phyloP scores from a whole-genome alignment of 2,113 vertebrate genomes.

The cattle (Bos taurus) region DNA sequence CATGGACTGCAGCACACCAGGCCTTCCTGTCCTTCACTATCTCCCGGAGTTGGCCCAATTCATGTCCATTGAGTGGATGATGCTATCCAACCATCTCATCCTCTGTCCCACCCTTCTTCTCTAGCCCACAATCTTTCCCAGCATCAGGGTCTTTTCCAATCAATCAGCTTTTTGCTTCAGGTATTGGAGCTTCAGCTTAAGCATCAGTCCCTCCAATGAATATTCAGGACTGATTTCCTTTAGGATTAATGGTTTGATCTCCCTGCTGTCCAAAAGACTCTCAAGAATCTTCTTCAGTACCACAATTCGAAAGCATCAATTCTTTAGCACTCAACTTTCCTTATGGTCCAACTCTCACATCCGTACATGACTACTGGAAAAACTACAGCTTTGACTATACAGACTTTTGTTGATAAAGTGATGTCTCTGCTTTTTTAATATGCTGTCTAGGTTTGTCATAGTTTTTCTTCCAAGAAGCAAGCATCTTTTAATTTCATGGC shows the following conservation, averaged over 20 bases:
- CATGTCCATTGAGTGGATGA: not conserved
- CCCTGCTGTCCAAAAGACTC: not conserved
- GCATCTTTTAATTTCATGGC: not conserved
- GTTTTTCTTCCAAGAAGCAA: not conserved
- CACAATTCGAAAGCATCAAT: not conserved
- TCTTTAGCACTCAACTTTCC: not conserved
- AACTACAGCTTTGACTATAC: not conserved
- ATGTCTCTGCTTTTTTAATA: not conserved
- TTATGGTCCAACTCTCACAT: not conserved
- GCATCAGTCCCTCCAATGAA: not conserved
- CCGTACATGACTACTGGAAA: not conserved
- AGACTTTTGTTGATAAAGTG: not conserved
- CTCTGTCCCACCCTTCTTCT: not conserved
- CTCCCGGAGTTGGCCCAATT: not conserved
- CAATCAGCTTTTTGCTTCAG: not conserved
- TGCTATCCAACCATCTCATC: not conserved
- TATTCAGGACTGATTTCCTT: not conserved
- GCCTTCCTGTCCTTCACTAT: not conserved
- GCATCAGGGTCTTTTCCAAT: not conserved
- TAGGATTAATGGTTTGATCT: not conserved
- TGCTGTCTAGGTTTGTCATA: not conserved
- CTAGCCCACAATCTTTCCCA: not conserved
- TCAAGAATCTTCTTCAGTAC: not conserved
- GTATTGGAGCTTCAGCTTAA: not conserved
- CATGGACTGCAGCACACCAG: not conserved